Percentiles rank a stretch among this genome's conserved stretches.
These are phyloP conservation scores for Tetragnatha montana DNA, from an alignment of 2,888 invertebrate genomes.

Conservation along the genomic window DNA sequence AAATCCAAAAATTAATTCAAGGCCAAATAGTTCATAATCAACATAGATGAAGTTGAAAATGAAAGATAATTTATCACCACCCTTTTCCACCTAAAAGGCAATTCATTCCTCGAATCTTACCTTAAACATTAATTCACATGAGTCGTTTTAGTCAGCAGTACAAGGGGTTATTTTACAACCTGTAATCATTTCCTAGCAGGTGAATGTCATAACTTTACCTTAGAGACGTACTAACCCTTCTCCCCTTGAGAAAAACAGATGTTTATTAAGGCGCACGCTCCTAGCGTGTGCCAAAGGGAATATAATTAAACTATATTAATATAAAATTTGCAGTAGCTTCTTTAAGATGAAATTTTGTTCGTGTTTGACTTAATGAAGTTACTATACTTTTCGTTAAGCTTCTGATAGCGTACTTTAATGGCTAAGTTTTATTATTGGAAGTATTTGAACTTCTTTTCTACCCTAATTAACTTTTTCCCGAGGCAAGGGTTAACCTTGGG, in stretches of 20 bases:
- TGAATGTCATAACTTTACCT: conserved; percentile 26
- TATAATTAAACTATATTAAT: conserved; percentile 35
- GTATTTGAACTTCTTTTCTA: not conserved
- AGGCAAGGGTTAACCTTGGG: not conserved
- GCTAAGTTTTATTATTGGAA: not conserved
- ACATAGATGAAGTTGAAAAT: not conserved
- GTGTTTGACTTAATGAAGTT: not conserved
- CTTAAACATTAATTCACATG: no score
- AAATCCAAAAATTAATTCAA: not conserved
- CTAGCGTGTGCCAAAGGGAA: not conserved
- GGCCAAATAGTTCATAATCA: not conserved
- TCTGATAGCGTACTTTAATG: not conserved
- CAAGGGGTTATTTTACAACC: conserved; percentile 1
- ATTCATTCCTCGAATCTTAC: no score
- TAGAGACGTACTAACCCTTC: conserved; percentile 26
- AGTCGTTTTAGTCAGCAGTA: not conserved
- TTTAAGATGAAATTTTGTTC: not conserved
- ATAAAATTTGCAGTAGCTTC: not conserved
- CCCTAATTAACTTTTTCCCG: not conserved
- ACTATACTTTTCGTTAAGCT: not conserved
- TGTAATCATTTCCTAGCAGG: conserved; percentile 43
- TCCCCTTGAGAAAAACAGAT: conserved; percentile 55
- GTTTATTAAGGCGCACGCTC: conserved; percentile 19
- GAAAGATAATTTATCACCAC: not conserved
- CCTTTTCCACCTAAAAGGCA: not conserved